Percentiles rank a stretch among this genome's conserved stretches.
Evolutionary conservation across 1,140 invertebrate genomes (phyloP).

Genomic region (Megalopta genalis): DNA sequence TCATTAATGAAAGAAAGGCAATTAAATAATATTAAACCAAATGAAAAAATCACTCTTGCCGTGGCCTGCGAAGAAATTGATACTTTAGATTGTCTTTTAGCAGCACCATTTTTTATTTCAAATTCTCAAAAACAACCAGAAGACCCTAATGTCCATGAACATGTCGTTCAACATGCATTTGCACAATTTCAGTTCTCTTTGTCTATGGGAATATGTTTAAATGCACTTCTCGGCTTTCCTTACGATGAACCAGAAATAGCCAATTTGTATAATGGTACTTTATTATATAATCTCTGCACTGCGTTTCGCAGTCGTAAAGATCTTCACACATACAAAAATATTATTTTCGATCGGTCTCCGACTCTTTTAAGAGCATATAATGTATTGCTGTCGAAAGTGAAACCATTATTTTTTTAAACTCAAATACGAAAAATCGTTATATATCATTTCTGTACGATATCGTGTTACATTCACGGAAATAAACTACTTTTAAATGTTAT

Average conservation of each 20-base stretch:
- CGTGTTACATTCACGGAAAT: too few relatives aligned
- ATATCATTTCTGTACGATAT: too few relatives aligned
- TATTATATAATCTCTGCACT: constrained; percentile 86
- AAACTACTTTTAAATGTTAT: too few relatives aligned
- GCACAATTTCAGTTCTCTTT: constrained; percentile 87
- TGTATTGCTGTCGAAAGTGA: not conserved
- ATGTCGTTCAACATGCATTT: constrained; percentile 84
- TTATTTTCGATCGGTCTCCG: constrained; percentile 77
- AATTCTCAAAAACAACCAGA: constrained; percentile 84
- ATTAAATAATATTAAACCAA: constrained; percentile 19
- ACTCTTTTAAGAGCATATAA: constrained; percentile 78
- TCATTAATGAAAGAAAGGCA: not conserved
- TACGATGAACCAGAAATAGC: constrained; percentile 80
- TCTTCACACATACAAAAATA: constrained; percentile 79
- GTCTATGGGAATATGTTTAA: constrained; percentile 83
- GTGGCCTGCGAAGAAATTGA: constrained; percentile 66
- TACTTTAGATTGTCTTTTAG: constrained; percentile 82
- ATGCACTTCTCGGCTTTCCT: constrained; percentile 82
- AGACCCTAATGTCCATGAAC: too few relatives aligned
- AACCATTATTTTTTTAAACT: too few relatives aligned
- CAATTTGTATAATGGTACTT: constrained; percentile 85
- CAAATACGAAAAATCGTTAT: too few relatives aligned
- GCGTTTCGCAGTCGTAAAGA: constrained; percentile 81
- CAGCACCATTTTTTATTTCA: constrained; percentile 82
- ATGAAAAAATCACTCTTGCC: constrained; percentile 25